Percentiles rank a stretch among this genome's conserved stretches.
Evolutionary conservation across 2,113 vertebrate genomes (phyloP).

Genomic region (Menidia beryllina): DNA sequence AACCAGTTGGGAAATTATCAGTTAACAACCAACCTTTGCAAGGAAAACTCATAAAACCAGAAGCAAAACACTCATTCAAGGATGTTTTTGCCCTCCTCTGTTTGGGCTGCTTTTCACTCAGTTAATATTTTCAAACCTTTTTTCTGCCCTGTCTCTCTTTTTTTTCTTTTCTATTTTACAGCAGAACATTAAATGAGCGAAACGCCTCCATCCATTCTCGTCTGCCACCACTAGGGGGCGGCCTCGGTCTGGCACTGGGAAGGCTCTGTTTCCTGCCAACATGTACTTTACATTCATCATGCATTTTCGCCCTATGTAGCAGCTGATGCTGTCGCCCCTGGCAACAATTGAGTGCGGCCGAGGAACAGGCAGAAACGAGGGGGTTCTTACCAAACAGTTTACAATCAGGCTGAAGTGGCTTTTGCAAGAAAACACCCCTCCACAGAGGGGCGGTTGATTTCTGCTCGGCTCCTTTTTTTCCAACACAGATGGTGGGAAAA

Average conservation of each 20-base stretch:
- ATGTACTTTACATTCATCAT: conserved; percentile 39
- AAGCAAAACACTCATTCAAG: too few species aligned
- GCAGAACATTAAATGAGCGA: background rate
- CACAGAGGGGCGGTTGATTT: background rate
- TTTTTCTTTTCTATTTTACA: too few species aligned
- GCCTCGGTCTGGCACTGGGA: background rate
- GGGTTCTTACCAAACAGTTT: background rate
- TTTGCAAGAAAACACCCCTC: background rate
- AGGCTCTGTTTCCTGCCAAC: background rate
- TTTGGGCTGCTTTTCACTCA: too few species aligned
- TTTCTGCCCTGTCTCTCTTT: too few species aligned
- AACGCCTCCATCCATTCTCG: background rate
- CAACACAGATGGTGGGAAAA: conserved; percentile 5
- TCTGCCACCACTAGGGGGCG: conserved; percentile 49
- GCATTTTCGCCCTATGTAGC: conserved; percentile 40
- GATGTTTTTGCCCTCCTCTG: too few species aligned
- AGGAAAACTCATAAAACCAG: too few species aligned
- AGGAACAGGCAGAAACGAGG: background rate
- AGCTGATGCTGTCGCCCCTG: conserved; percentile 39
- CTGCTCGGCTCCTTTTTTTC: background rate
- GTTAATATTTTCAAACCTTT: too few species aligned
- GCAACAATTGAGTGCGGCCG: conserved; percentile 38
- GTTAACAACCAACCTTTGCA: too few species aligned
- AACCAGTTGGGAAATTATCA: too few species aligned
- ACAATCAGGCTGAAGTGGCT: background rate